A percentile compares a stretch with the other conserved stretches of the same genome.
Conservation (phyloP, 2,888 invertebrate genomes). For the Acronicta aceris region DNA sequence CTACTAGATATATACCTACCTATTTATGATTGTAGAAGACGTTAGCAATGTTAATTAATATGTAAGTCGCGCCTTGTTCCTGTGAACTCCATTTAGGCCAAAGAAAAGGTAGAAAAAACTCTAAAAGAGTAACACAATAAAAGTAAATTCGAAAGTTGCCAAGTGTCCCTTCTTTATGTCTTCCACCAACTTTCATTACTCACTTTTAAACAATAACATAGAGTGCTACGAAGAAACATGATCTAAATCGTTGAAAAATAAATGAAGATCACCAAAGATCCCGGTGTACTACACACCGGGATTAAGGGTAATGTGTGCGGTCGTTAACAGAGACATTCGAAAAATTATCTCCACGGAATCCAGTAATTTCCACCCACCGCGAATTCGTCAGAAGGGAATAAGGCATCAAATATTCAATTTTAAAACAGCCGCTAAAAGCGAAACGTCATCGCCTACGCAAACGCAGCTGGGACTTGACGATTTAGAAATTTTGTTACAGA, state of each 20-base stretch:
- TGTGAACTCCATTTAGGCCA: not conserved
- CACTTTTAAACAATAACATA: conserved; percentile 50
- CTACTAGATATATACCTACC: no score
- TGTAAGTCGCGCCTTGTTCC: no score
- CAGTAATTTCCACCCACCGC: conserved; percentile 77
- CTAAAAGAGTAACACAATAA: conserved; percentile 3
- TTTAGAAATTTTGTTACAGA: conserved; percentile 87
- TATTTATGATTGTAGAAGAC: no score
- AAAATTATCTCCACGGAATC: conserved; percentile 82
- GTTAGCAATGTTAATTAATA: no score
- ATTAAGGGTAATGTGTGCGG: conserved; percentile 76
- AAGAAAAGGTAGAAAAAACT: not conserved
- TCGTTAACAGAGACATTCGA: conserved; percentile 81
- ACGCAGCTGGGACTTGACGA: conserved; percentile 87
- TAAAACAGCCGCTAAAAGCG: conserved; percentile 89
- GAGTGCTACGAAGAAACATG: conserved; percentile 59
- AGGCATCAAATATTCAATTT: conserved; percentile 89
- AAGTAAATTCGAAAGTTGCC: conserved; percentile 11
- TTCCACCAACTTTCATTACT: conserved; percentile 41
- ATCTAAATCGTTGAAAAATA: conserved; percentile 70
- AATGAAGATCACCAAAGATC: conserved; percentile 72
- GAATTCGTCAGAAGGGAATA: conserved; percentile 87
- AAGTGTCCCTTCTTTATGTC: conserved; percentile 13
- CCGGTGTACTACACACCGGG: conserved; percentile 63
- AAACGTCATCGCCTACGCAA: conserved; percentile 86